Evolutionary conservation across 2,888 invertebrate genomes (phyloP).

Genomic region (Drosophila setosimentum): DNA sequence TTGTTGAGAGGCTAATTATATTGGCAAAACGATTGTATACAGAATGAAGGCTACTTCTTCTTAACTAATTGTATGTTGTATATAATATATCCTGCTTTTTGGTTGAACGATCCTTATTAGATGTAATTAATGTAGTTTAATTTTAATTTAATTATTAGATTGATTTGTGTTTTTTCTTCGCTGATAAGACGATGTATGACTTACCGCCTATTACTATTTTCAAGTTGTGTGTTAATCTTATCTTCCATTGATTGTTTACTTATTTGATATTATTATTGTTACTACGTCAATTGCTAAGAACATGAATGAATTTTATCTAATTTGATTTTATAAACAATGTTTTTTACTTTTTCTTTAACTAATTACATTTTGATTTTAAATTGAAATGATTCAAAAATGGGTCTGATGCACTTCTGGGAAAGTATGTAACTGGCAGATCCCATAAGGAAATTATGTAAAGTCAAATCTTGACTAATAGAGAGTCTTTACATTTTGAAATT

Average conservation of each 20-base stretch:
- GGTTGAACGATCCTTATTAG: neutral
- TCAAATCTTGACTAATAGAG: neutral
- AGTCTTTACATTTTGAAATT: neutral
- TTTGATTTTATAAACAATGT: neutral
- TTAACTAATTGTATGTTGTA: neutral
- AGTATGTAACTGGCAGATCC: neutral
- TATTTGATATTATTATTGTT: neutral
- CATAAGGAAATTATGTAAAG: neutral
- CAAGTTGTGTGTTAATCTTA: neutral
- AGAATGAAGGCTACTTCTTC: neutral
- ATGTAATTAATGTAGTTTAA: neutral
- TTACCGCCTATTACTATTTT: neutral
- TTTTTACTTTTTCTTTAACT: neutral
- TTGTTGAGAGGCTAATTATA: neutral
- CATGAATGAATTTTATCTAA: neutral
- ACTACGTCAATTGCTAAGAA: neutral
- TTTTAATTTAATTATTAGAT: neutral
- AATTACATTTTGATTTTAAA: neutral
- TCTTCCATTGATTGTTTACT: neutral
- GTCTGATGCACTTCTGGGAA: neutral
- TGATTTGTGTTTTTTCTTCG: neutral
- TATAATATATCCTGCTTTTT: neutral
- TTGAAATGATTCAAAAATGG: neutral
- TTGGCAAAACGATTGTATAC: neutral
- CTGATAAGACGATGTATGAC: neutral